Conservation (phyloP, 2,113 vertebrate genomes). For the Pyxicephalus adspersus region DNA sequence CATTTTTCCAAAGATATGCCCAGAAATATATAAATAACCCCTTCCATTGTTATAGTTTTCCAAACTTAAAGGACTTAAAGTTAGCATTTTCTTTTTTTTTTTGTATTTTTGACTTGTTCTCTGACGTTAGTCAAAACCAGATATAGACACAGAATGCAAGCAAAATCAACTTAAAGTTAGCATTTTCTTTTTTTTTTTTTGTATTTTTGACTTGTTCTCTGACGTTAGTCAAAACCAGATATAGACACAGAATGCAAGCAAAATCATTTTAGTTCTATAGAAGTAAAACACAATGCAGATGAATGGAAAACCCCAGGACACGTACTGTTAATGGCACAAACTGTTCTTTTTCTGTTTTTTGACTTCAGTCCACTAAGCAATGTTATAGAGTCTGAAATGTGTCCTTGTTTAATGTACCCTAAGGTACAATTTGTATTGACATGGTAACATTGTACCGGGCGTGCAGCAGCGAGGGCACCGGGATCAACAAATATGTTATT, state of each 20-base stretch:
- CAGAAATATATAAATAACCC: no score
- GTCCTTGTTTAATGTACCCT: constrained; percentile 28
- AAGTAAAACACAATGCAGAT: neutral
- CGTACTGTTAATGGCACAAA: neutral
- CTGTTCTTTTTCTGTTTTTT: neutral
- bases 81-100: no score
- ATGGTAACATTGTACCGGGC: constrained; percentile 10
- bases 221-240: no score
- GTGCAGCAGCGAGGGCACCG: neutral
- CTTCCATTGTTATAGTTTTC: no score
- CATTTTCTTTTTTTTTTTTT: no score
- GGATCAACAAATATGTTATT: constrained; percentile 6
- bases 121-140: no score
- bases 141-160: neutral
- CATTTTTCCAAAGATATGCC: no score
- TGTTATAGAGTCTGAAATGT: constrained; percentile 4
- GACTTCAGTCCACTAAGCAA: constrained; percentile 12
- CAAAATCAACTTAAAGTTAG: neutral
- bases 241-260: neutral
- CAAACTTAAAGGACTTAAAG: no score
- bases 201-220: no score
- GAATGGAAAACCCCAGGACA: neutral
- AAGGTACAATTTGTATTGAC: constrained; percentile 24
- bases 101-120: no score
- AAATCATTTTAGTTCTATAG: neutral